Evolutionary conservation across 2,888 invertebrate genomes (phyloP), one percentile per base, ranked within the genome.

Genomic region (Tiphia femorata): DNA sequence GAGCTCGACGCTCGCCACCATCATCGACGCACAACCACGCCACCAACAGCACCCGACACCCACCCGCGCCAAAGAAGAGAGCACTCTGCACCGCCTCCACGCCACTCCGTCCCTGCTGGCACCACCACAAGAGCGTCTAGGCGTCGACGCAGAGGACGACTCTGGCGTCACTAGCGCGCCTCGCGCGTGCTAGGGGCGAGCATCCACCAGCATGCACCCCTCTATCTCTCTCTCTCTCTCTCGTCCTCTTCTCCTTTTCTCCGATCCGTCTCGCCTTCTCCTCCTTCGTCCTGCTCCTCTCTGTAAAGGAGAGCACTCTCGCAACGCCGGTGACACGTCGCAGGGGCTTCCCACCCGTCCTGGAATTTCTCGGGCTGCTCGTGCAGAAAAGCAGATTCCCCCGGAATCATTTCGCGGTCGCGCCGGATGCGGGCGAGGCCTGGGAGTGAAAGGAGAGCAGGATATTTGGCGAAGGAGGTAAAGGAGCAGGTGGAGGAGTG

Each of bases 351-450:
- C 37, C 14, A 4, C 12, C 19, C 38, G n/a, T n/a, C n/a, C n/a
- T n/a, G 7, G 38, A 16, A 38, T 38, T 17, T 38, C 38, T 17
- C 20, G 4, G 38, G 20, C 38, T 8, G 38, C 38, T 19, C 19
- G 37, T 37, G 37, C 38, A 20, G 38, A 38, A 38, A 38, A 19
- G 20, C 20, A 20, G 38, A 38, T 38, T 38, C 17, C 38, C 4
- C 10, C 8, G 10, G 20, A 38, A 38, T 38, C 19, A 38, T 17
- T 38, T 17, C 19, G 4, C 27, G 27, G 6, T 27, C 38, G 19
- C 5, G 19, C 10, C 5, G 7, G 10, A 4, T 6, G 2, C 16
- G 7, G 2, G 37, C 19, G 8, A 3, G 37, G 14, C 7, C 3
- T 14, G 19, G 37, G 29, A 29, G 2, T 10, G 14, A 2, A 2